Conservation (phyloP, 1,140 invertebrate species). For the Tetranychus urticae region DNA sequence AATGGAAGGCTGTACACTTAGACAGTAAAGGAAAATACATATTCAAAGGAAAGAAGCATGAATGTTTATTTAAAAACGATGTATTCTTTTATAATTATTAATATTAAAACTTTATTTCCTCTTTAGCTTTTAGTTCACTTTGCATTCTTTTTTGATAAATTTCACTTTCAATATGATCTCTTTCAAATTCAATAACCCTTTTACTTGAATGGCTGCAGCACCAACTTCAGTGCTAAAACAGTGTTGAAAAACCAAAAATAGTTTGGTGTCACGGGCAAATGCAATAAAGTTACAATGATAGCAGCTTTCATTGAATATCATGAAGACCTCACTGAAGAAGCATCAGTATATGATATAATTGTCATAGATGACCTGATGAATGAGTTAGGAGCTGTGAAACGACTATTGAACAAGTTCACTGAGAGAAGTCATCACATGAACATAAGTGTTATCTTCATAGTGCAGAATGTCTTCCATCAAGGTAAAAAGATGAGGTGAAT, state of each 20-base stretch:
- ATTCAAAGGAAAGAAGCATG: too few relatives aligned
- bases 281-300: neutral
- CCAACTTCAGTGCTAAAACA: neutral
- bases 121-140: too few relatives aligned
- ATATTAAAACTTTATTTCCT: too few relatives aligned
- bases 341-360: neutral
- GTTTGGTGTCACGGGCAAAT: neutral
- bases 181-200: neutral
- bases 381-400: neutral
- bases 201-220: neutral
- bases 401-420: neutral
- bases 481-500: constrained; percentile 1
- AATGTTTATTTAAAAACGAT: too few relatives aligned
- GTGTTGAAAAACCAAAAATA: neutral
- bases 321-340: too few relatives aligned
- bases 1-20: too few relatives aligned
- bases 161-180: too few relatives aligned
- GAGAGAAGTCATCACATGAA: neutral
- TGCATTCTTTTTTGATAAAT: too few relatives aligned
- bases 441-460: constrained; percentile 1
- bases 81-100: too few relatives aligned
- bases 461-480: constrained; percentile 5
- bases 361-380: neutral
- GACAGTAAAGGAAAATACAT: too few relatives aligned
- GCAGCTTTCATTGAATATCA: too few relatives aligned